A percentile compares a stretch with the other conserved stretches of the same genome.
These are phyloP conservation scores for Sphaerodactylus townsendi DNA, from an alignment of 2,113 vertebrate species.

Conservation along the genomic window DNA sequence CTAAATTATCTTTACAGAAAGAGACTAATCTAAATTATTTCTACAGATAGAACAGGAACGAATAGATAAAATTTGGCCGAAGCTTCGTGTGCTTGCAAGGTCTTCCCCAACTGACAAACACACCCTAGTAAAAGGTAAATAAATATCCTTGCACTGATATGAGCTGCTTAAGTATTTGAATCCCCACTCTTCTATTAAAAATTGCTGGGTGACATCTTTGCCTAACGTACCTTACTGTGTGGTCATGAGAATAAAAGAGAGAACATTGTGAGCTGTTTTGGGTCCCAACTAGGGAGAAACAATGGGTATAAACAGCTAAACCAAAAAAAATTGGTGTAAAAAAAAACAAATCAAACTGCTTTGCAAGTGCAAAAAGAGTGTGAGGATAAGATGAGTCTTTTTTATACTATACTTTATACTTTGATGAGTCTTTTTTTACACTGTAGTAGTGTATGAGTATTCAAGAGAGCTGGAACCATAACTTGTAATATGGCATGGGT, in stretches of 20 bases:
- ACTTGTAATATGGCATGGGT: neutral
- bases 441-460: neutral
- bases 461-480: neutral
- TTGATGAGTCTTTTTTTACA: too few relatives aligned
- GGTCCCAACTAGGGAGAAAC: too few relatives aligned
- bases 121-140: slow-evolving; percentile 95
- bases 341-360: too few relatives aligned
- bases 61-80: slow-evolving; percentile 99
- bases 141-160: neutral
- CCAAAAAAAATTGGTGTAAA: too few relatives aligned
- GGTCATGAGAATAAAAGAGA: too few relatives aligned
- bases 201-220: too few relatives aligned
- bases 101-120: slow-evolving; percentile 99
- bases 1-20: slow-evolving; percentile 81
- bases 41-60: slow-evolving; percentile 97
- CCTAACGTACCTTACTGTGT: too few relatives aligned
- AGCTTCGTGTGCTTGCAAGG: slow-evolving; percentile 95
- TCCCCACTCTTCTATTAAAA: too few relatives aligned
- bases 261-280: too few relatives aligned
- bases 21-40: slow-evolving; percentile 41
- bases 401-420: too few relatives aligned
- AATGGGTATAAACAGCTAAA: too few relatives aligned
- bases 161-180: too few relatives aligned
- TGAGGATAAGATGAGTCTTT: neutral
- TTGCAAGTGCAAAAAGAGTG: neutral